These are phyloP conservation scores for Cancer borealis DNA, from an alignment of 2,888 invertebrate genomes.

Conservation along the genomic window DNA sequence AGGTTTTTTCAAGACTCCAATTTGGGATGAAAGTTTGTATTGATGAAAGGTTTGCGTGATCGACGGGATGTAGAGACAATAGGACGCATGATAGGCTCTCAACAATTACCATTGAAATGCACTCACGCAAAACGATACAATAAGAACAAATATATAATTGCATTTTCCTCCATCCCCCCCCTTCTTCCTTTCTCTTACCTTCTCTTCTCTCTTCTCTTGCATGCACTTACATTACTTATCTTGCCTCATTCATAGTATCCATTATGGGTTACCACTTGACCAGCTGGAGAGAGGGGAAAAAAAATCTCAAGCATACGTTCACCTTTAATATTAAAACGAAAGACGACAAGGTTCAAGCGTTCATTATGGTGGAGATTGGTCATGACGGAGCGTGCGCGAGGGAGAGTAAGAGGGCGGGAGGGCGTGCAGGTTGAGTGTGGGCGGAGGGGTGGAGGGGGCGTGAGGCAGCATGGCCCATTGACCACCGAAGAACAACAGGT, in stretches of 20 bases:
- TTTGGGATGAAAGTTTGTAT: neutral
- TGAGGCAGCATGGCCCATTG: neutral
- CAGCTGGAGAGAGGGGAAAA: neutral
- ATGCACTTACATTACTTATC: neutral
- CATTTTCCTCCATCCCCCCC: neutral
- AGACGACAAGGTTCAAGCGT: neutral
- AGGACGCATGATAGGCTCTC: neutral
- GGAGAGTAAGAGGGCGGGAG: neutral
- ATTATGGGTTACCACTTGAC: neutral
- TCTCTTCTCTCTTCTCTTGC: neutral
- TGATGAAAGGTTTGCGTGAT: neutral
- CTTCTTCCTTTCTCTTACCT: neutral
- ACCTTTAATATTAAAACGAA: neutral
- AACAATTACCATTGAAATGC: neutral
- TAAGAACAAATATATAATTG: neutral
- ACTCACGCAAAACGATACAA: neutral
- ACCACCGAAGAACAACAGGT: conserved; percentile 12
- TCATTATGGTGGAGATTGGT: neutral
- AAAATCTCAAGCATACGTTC: neutral
- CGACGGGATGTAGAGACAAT: neutral
- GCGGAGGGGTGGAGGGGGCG: neutral
- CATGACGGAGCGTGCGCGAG: neutral
- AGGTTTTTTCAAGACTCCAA: neutral
- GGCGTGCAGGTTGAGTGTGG: neutral
- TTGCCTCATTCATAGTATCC: neutral